Percentiles rank a stretch among this genome's conserved stretches.
These are phyloP conservation scores for Nyctalus aviator DNA, from an alignment of 2,797 vertebrate genomes.

Conservation along the genomic window DNA sequence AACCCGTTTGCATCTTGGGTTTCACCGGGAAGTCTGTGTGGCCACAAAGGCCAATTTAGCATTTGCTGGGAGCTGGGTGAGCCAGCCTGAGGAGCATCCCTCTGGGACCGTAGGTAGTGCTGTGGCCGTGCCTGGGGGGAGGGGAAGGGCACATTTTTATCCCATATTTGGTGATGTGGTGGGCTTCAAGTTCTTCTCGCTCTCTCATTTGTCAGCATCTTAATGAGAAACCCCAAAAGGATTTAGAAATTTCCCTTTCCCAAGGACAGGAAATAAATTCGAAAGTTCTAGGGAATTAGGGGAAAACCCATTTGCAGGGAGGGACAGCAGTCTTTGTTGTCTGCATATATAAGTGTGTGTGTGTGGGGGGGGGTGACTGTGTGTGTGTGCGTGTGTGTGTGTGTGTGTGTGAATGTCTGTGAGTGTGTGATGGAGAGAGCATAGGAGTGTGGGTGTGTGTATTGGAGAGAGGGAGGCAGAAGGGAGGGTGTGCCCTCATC, in stretches of 20 bases:
- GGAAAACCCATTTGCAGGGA: neutral
- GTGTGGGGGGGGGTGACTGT: neutral
- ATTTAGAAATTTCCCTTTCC: slow-evolving; percentile 73
- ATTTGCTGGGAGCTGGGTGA: neutral
- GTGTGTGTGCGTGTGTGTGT: neutral
- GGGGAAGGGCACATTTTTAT: slow-evolving; percentile 51
- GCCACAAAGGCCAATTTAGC: neutral
- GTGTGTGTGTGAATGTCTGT: neutral
- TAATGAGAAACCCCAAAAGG: slow-evolving; percentile 73
- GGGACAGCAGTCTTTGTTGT: slow-evolving; percentile 11
- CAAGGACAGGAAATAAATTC: slow-evolving; percentile 73
- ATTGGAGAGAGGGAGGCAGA: no score
- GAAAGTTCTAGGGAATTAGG: slow-evolving; percentile 41
- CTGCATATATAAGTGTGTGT: neutral
- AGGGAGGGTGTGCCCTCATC: neutral
- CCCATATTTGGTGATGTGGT: slow-evolving; percentile 74
- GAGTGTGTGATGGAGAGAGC: neutral
- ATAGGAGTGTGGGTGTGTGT: neutral
- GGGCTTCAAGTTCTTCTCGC: slow-evolving; percentile 6
- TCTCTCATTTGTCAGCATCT: slow-evolving; percentile 63
- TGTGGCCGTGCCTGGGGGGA: neutral
- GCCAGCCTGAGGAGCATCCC: neutral
- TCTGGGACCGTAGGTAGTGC: neutral
- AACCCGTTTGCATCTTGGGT: slow-evolving; percentile 73
- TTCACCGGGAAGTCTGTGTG: slow-evolving; percentile 69